These are phyloP conservation scores for Stenodera caucasica DNA, from an alignment of 2,888 invertebrate species.

Conservation along the genomic window DNA sequence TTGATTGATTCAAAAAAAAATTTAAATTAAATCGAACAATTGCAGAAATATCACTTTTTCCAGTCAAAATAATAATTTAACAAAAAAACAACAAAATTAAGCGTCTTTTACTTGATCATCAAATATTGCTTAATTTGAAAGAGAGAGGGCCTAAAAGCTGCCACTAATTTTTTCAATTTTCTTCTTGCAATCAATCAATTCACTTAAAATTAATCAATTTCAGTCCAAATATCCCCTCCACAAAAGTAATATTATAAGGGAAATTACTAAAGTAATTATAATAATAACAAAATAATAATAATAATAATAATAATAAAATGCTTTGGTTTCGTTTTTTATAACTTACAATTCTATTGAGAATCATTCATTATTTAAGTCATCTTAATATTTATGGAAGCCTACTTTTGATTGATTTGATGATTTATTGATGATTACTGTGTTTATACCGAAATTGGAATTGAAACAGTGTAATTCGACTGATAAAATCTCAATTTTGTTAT, in stretches of 20 bases:
- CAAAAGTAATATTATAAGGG: background rate
- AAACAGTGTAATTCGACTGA: too few species aligned
- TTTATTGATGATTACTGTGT: constrained; percentile 9
- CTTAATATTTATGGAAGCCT: constrained; percentile 28
- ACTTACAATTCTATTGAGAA: constrained; percentile 18
- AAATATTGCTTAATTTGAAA: too few species aligned
- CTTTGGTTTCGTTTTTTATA: constrained; percentile 20
- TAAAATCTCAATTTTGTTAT: too few species aligned
- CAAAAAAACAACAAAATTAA: too few species aligned
- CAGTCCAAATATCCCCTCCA: background rate
- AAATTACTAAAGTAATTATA: background rate
- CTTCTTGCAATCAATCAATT: too few species aligned
- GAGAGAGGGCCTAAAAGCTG: constrained; percentile 24
- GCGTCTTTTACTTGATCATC: too few species aligned
- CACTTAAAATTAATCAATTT: too few species aligned
- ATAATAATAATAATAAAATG: constrained; percentile 14
- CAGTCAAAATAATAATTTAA: too few species aligned
- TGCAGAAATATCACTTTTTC: background rate
- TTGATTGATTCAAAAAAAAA: constrained; percentile 10
- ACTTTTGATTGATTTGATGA: constrained; percentile 29
- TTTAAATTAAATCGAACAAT: background rate
- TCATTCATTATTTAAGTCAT: constrained; percentile 13
- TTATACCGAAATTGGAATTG: too few species aligned
- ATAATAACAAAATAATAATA: background rate
- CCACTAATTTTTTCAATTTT: constrained; percentile 21